Conservation (phyloP, 2,797 vertebrate genomes). For the Sebastes paucispinis region DNA sequence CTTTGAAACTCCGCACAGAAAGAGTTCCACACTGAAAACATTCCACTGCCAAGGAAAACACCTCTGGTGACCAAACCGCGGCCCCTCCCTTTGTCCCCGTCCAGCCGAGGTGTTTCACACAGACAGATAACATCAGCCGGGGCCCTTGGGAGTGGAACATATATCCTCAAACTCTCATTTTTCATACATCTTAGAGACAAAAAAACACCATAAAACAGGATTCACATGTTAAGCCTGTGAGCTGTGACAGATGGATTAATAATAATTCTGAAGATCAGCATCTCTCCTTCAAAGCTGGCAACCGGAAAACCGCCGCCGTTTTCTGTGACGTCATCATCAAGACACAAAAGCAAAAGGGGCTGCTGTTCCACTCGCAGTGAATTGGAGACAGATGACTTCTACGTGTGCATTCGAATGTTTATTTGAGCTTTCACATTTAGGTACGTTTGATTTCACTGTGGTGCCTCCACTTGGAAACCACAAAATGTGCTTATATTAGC, state of each 20-base stretch:
- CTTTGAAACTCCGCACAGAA: constrained; percentile 71
- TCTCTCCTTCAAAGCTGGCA: constrained; percentile 17
- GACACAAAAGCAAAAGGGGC: constrained; percentile 8
- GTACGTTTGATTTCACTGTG: constrained; percentile 34
- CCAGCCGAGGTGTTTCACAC: constrained; percentile 70
- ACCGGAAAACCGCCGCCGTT: not conserved
- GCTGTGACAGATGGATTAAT: constrained; percentile 37
- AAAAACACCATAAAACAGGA: constrained; percentile 33
- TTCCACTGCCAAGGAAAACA: constrained; percentile 84
- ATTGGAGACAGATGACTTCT: constrained; percentile 49
- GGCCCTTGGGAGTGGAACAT: constrained; percentile 69
- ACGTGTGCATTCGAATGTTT: constrained; percentile 36
- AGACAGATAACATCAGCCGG: constrained; percentile 70
- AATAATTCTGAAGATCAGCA: constrained; percentile 18
- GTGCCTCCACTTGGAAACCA: constrained; percentile 32
- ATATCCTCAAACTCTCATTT: constrained; percentile 54
- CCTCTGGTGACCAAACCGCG: constrained; percentile 66
- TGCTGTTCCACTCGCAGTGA: constrained; percentile 3
- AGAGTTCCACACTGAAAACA: constrained; percentile 76
- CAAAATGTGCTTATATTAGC: constrained; percentile 28
- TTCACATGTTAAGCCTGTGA: constrained; percentile 38
- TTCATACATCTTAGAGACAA: constrained; percentile 9
- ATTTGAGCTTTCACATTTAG: constrained; percentile 38
- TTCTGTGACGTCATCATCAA: constrained; percentile 41
- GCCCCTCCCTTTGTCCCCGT: constrained; percentile 72